Evolutionary conservation across 2,888 invertebrate genomes (phyloP).

Genomic region (Scelioninae gen. 1): DNA sequence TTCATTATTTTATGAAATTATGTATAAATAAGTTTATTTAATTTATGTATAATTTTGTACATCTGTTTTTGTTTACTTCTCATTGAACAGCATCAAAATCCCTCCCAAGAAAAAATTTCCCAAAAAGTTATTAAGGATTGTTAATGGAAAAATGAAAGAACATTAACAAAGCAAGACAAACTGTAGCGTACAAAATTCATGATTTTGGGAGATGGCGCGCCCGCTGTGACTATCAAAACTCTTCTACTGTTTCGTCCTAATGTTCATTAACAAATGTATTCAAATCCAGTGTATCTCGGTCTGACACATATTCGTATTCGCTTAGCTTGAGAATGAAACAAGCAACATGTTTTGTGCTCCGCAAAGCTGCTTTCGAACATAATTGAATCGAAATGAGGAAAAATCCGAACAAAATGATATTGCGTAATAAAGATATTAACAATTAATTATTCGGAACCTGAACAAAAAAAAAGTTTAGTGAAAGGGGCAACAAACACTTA

Average conservation of each 20-base stretch:
- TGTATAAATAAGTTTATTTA: too few relatives aligned
- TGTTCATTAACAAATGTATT: constrained; percentile 2
- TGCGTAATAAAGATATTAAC: constrained; percentile 2
- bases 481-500: too few relatives aligned
- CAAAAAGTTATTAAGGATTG: constrained; percentile 11
- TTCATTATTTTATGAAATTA: too few relatives aligned
- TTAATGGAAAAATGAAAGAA: constrained; percentile 30
- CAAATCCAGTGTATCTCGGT: constrained; percentile 37
- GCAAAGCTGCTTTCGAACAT: constrained; percentile 39
- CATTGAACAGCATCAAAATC: neutral
- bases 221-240: neutral
- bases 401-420: constrained; percentile 9
- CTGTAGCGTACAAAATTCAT: constrained; percentile 17
- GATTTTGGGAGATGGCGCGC: constrained; percentile 11
- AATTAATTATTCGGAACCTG: neutral
- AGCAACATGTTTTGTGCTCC: constrained; percentile 45
- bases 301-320: constrained; percentile 47
- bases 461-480: neutral
- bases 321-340: constrained; percentile 59
- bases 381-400: constrained; percentile 10
- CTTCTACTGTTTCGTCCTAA: neutral
- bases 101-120: neutral
- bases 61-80: neutral
- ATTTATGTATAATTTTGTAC: neutral
- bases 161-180: constrained; percentile 25